Conservation (phyloP, 2,888 invertebrate species). For the Scotopteryx bipunctaria region DNA sequence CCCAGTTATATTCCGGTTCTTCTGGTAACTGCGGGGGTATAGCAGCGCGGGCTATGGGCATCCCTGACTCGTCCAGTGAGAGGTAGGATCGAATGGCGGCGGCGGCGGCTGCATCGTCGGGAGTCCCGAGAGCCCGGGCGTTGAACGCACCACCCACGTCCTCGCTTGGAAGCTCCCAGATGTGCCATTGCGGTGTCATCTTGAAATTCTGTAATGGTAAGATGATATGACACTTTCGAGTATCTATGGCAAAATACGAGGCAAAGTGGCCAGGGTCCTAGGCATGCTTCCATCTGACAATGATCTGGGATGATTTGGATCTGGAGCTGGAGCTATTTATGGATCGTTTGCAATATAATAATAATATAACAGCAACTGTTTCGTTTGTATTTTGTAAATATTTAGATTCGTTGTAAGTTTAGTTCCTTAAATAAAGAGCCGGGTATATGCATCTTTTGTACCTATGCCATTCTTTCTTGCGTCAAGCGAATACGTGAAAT, state of each 20-base stretch:
- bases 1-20: constrained; percentile 85
- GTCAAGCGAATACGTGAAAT: too few species aligned
- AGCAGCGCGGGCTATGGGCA: constrained; percentile 84
- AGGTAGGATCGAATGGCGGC: constrained; percentile 84
- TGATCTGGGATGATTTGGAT: too few species aligned
- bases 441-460: too few species aligned
- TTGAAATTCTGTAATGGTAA: constrained; percentile 78
- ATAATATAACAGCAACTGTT: too few species aligned
- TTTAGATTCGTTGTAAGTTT: too few species aligned
- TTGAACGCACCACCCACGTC: constrained; percentile 86
- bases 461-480: too few species aligned
- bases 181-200: constrained; percentile 80
- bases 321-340: too few species aligned
- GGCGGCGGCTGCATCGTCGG: constrained; percentile 77
- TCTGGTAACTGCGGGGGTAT: constrained; percentile 75
- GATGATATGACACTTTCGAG: not conserved
- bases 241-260: not conserved
- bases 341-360: too few species aligned
- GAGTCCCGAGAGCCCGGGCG: constrained; percentile 75
- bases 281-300: not conserved
- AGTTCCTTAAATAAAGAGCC: too few species aligned
- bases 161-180: constrained; percentile 77
- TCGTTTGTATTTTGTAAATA: too few species aligned
- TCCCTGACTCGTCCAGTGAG: constrained; percentile 83
- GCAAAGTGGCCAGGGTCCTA: not conserved